Base-by-base conservation (phyloP, 2,888 invertebrate species). In the Mamestra brassicae region DNA sequence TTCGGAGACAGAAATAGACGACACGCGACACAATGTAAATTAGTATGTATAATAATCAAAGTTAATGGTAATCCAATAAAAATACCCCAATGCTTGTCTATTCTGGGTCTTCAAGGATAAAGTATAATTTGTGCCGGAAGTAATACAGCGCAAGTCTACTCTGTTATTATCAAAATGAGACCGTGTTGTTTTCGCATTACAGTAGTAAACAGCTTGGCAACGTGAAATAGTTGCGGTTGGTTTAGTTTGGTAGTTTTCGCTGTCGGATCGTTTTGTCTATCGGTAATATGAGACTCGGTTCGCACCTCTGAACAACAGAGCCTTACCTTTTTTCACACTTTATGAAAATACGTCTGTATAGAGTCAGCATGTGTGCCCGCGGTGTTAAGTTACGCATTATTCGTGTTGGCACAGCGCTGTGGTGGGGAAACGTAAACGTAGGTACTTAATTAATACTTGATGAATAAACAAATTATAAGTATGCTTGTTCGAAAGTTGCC, bases 271-370 rank as follows among this genome's bases (percentile, higher is more conserved):
- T 93, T 94, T 94, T 94, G 94, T 95, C 93, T 95, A 94, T 95
- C 92, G 93, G 95, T 95, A 96, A 96, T 94, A 94, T 90, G 95
- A 96, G 93, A 94, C 93, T 93, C 90, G 91, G 93, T 95, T 96
- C 93, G 93, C 95, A 94, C 96, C 95, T 95, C 93, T 88, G 91
- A 95, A 95, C 93, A 94, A 95, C 90, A 92, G 93, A 89, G 90
- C 92, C 93, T 92, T 92, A 92, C 93, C 71, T 93, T 95, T 95
- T 95, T 95, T 93, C 92, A 93, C 93, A 93, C 92, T 94, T 93
- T 94, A 93, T 93, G 90, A 91, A 92, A 93, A 92, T 90, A 88
- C 89, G 60, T 81, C 88, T 88, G 81, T 92, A 89, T 87, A 82
- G 89, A 87, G 85, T 87, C 87, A 84, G 85, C 89, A 90, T 90